A percentile compares a stretch with the other conserved stretches of the same genome.
These are phyloP conservation scores for Sinocyclocheilus maitianheensis DNA, from an alignment of 2,113 vertebrate genomes.

Conservation along the genomic window DNA sequence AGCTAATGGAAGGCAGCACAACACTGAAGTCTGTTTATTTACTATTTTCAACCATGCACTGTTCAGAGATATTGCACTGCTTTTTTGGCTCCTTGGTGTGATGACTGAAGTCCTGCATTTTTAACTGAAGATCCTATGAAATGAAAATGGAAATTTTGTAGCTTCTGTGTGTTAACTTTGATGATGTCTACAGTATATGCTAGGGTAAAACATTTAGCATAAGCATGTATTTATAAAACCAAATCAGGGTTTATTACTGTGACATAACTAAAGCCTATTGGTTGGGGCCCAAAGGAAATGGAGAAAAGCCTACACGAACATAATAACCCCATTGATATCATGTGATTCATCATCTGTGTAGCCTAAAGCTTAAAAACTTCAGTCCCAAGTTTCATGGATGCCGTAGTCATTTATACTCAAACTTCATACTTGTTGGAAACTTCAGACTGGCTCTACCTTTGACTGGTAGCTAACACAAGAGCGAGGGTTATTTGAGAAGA, in stretches of 20 bases:
- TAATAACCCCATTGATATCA: neutral
- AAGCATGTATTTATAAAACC: neutral
- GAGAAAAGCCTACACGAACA: neutral
- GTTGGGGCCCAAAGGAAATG: too few species aligned
- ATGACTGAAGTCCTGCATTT: neutral
- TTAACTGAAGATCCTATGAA: neutral
- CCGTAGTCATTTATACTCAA: neutral
- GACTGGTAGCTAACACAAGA: conserved; percentile 69
- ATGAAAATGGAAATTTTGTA: neutral
- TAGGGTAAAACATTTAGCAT: neutral
- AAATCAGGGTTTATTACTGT: neutral
- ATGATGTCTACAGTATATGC: neutral
- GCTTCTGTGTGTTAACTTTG: neutral
- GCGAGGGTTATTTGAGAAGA: conserved; percentile 72
- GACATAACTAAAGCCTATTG: neutral
- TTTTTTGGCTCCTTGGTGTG: neutral
- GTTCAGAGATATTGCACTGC: neutral
- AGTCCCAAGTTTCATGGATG: conserved; percentile 6
- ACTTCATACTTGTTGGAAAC: conserved; percentile 54
- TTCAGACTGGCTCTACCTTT: conserved; percentile 66
- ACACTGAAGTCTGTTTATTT: neutral
- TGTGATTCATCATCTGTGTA: neutral
- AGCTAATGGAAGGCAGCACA: neutral
- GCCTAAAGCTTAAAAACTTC: conserved; percentile 4
- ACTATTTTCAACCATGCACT: neutral